phyloP scores from a whole-genome alignment of 2,113 vertebrate genomes.

The Catharus bicknelli region DNA sequence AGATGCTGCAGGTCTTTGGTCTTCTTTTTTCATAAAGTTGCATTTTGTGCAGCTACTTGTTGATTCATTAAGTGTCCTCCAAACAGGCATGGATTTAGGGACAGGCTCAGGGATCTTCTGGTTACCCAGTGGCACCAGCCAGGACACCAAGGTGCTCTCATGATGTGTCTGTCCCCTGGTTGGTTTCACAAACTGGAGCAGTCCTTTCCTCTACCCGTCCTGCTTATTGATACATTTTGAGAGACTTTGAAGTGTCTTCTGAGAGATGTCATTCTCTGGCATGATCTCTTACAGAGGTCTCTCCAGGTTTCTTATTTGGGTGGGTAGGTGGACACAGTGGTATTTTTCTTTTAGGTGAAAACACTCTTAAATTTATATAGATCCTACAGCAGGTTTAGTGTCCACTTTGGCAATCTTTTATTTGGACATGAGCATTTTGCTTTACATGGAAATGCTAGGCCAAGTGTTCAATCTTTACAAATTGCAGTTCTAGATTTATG shows the following conservation, averaged over 20 bases:
- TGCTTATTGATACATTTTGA: neutral
- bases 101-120: neutral
- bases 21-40: neutral
- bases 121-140: neutral
- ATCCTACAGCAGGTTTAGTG: neutral
- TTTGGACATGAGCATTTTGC: neutral
- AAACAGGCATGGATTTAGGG: neutral
- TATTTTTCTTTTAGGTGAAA: neutral
- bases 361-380: neutral
- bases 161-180: too few relatives aligned
- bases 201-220: neutral
- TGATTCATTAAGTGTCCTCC: neutral
- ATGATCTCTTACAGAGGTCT: neutral
- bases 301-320: neutral
- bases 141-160: neutral
- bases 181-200: neutral
- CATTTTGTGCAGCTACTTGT: neutral
- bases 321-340: accelerated
- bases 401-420: neutral
- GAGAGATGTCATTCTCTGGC: neutral
- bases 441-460: accelerated
- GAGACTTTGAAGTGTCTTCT: neutral
- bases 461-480: neutral
- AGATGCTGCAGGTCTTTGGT: neutral
- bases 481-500: neutral